Evolutionary conservation across 1,140 invertebrate genomes (phyloP).

Genomic region (Dendrolimus kikuchii): DNA sequence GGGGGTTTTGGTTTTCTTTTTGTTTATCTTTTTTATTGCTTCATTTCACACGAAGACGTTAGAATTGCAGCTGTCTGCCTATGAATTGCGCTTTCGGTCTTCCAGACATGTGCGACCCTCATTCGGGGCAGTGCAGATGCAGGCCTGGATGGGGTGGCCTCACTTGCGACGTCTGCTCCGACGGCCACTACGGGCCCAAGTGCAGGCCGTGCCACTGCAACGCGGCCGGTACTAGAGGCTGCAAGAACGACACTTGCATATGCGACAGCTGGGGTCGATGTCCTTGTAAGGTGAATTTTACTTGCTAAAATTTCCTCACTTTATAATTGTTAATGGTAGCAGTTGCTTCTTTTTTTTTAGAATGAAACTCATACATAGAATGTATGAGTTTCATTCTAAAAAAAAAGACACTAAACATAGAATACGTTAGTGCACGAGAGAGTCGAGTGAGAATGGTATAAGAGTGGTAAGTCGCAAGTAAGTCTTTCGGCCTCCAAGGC

Average conservation of each 20-base stretch:
- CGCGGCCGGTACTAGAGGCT: conserved; percentile 76
- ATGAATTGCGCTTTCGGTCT: not conserved
- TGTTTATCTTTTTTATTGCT: too few species aligned
- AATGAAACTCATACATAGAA: too few species aligned
- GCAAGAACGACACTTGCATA: conserved; percentile 77
- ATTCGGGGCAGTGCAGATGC: conserved; percentile 87
- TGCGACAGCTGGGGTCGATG: conserved; percentile 87
- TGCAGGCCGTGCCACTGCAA: conserved; percentile 90
- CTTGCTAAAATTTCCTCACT: conserved; percentile 5
- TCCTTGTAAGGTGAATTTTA: conserved; percentile 81
- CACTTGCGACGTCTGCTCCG: conserved; percentile 85
- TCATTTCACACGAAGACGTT: too few species aligned
- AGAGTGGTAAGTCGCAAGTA: too few species aligned
- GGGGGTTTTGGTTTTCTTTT: too few species aligned
- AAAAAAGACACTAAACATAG: too few species aligned
- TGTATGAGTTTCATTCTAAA: too few species aligned
- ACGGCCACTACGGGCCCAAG: conserved; percentile 90
- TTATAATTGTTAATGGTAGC: conserved; percentile 10
- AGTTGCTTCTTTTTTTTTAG: too few species aligned
- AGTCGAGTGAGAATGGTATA: too few species aligned
- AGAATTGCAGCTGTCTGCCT: too few species aligned
- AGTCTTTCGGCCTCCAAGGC: too few species aligned
- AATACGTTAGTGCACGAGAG: too few species aligned
- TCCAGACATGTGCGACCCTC: conserved; percentile 77
- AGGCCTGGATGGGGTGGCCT: conserved; percentile 84